Conservation (phyloP, 2,113 vertebrate species). For the Sisor rabdophorus region DNA sequence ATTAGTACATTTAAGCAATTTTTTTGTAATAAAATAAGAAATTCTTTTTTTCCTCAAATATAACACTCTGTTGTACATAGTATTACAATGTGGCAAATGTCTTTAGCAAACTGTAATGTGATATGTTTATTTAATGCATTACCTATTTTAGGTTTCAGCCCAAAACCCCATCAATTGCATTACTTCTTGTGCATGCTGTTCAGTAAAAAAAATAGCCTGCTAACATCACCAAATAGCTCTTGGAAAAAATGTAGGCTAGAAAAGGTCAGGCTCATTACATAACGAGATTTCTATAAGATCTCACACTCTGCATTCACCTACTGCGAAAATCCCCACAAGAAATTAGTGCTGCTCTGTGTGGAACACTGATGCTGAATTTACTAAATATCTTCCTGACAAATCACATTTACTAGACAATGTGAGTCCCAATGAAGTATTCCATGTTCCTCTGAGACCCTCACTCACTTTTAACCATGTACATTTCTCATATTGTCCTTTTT, state of each 20-base stretch:
- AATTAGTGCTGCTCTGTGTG: background rate
- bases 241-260: background rate
- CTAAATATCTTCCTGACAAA: background rate
- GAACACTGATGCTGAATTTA: background rate
- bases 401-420: background rate
- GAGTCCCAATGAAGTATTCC: constrained; percentile 9
- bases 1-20: too few relatives aligned
- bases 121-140: background rate
- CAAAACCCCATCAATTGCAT: background rate
- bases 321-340: background rate
- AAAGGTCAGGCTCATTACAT: constrained; percentile 22
- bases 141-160: constrained; percentile 6
- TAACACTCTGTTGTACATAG: background rate
- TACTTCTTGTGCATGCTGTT: background rate
- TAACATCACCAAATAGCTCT: background rate
- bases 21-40: too few relatives aligned
- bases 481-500: constrained; percentile 18
- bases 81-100: background rate
- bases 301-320: background rate
- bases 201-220: background rate
- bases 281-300: background rate
- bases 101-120: too few relatives aligned
- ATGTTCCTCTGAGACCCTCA: constrained; percentile 11
- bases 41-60: background rate
- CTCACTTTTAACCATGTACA: background rate